Percentiles rank a stretch among this genome's conserved stretches.
Evolutionary conservation across 2,888 invertebrate genomes (phyloP).

Genomic region (Steinernema scapterisci): DNA sequence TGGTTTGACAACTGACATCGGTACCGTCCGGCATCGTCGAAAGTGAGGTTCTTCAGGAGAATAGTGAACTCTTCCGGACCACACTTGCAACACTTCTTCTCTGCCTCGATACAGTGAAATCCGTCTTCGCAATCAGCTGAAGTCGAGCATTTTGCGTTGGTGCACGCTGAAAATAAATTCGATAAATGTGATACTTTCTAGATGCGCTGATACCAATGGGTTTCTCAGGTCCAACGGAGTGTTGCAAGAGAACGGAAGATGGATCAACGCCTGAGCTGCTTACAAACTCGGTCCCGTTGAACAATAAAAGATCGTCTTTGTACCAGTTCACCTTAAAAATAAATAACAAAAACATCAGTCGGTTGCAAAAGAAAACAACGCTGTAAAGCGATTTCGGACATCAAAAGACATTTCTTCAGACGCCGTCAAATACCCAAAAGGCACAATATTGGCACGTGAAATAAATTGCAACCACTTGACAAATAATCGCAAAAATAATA

Average conservation of each 20-base stretch:
- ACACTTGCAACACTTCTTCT: slow-evolving; percentile 41
- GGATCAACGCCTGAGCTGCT: slow-evolving; percentile 52
- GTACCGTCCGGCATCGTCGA: slow-evolving; percentile 62
- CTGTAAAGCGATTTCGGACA: slow-evolving; percentile 9
- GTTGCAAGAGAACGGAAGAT: slow-evolving; percentile 55
- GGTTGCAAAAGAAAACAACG: slow-evolving; percentile 21
- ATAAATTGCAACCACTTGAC: no score
- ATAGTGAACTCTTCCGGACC: slow-evolving; percentile 59
- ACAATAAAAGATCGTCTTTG: slow-evolving; percentile 60
- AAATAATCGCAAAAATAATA: no score
- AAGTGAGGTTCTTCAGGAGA: slow-evolving; percentile 60
- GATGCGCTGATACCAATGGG: slow-evolving; percentile 35
- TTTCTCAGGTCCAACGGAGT: slow-evolving; percentile 51
- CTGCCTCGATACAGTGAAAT: slow-evolving; percentile 49
- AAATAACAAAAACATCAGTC: not conserved
- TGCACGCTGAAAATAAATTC: slow-evolving; percentile 38
- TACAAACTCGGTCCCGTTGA: slow-evolving; percentile 58
- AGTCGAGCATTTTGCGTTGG: slow-evolving; percentile 48
- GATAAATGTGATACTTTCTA: no score
- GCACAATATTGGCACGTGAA: no score
- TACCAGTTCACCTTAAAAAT: slow-evolving; percentile 57
- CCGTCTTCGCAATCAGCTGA: slow-evolving; percentile 44
- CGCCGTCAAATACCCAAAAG: no score
- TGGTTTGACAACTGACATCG: slow-evolving; percentile 57
- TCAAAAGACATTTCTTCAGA: no score